Base-by-base conservation (phyloP, 1,140 invertebrate species). In the Macrocentrus cingulum region DNA sequence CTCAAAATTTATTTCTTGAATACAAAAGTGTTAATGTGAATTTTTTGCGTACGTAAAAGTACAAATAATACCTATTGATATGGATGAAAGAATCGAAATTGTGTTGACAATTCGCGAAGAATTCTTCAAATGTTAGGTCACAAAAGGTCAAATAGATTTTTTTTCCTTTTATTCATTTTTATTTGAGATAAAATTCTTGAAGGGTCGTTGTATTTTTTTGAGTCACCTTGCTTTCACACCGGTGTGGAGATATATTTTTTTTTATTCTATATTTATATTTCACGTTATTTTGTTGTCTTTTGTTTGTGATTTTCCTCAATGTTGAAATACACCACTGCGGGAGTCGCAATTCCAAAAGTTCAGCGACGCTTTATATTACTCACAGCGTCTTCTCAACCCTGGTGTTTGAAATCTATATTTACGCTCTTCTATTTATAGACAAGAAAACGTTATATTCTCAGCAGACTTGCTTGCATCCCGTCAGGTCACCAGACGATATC, bases 391-490 rank as follows among this genome's bases (percentile, higher is more conserved):
- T 51, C 25, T 4, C 32, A 51, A 51, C 49, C 49, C 25, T 34
- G 49, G 8, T 18, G 32, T 25, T 51, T 19, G 34, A 1, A 37
- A 19, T 37, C 49, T 51, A 51, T 51, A 51, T 51, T 37, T 51
- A 51, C 20, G 11, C 8, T 20, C 15, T 7, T 16, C 18, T 51
- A 51, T 51, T 51, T 51, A 51, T 51, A 51, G 32, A 9, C n/a
- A 51, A n/a, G 25, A n/a, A n/a, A 25, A 51, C 15, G 32, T 51
- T 51, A 49, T 49, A 51, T 36, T 51, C 49, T 18, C 49, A 51
- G 49, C 49, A 51, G 49, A 51, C 49, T 51, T 7, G 29, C 49
- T 51, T 51, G 34, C 32, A 51, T 51, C 32, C 16, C 13, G 34
- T 51, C 32, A 16, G 32, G 32, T 51, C 32, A 37, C 49, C 15